phyloP scores from a whole-genome alignment of 2,113 vertebrate genomes.

The Rhombomys opimus region DNA sequence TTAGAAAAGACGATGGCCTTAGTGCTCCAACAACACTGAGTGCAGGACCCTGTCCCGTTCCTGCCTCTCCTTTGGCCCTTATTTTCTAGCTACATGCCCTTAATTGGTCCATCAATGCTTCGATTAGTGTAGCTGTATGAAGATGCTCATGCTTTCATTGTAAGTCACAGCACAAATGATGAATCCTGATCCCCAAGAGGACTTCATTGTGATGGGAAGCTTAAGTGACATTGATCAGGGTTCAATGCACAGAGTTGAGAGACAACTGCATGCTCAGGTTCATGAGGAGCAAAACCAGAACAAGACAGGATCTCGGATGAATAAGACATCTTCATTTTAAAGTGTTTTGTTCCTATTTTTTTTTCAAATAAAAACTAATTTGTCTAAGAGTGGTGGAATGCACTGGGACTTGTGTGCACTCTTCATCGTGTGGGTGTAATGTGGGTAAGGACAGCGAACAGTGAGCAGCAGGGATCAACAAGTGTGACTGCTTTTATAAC shows the following conservation, averaged over 20 bases:
- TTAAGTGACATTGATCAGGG: neutral
- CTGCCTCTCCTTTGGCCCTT: neutral
- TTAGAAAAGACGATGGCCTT: neutral
- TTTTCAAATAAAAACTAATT: constrained; percentile 23
- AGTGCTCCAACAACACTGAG: neutral
- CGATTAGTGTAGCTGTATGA: neutral
- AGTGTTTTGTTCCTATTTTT: neutral
- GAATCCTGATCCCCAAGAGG: neutral
- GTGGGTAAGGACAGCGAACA: neutral
- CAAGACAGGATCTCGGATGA: neutral
- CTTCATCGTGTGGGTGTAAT: neutral
- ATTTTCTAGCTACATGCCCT: neutral
- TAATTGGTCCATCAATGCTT: neutral
- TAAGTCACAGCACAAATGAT: neutral
- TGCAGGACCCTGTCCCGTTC: neutral
- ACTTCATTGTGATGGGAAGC: neutral
- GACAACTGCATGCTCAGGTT: neutral
- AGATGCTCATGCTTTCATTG: neutral
- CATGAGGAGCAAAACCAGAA: neutral
- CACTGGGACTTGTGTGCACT: neutral
- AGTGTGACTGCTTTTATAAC: neutral
- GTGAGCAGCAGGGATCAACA: neutral
- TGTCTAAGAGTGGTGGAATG: neutral
- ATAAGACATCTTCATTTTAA: neutral
- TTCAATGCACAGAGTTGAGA: neutral